Conservation (phyloP, 2,113 vertebrate species). For the Physeter macrocephalus region DNA sequence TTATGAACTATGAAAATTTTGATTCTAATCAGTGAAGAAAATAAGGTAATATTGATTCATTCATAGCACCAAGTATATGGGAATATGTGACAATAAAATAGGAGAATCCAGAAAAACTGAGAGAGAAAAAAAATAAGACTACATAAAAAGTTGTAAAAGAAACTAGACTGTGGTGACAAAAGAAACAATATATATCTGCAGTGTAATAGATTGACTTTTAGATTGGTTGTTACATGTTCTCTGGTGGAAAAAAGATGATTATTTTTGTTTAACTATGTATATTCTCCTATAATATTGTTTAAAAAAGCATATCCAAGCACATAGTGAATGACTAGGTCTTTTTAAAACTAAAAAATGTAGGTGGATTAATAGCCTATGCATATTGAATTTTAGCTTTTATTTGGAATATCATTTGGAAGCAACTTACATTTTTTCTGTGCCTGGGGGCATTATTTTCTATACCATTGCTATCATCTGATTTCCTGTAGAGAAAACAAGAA, state of each 20-base stretch:
- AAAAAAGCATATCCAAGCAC: not conserved
- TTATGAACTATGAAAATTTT: not conserved
- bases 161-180: not conserved
- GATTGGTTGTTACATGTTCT: not conserved
- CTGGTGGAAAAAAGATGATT: not conserved
- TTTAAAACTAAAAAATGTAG: not conserved
- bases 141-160: not conserved
- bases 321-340: not conserved
- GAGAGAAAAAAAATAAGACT: not conserved
- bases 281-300: not conserved
- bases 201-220: not conserved
- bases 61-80: not conserved
- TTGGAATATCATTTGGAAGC: not conserved
- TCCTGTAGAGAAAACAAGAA: conserved; percentile 66
- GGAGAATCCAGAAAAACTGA: not conserved
- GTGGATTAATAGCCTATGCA: not conserved
- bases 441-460: conserved; percentile 57
- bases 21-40: not conserved
- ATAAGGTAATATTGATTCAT: not conserved
- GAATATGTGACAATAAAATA: not conserved
- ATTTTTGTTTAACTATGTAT: not conserved
- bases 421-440: conserved; percentile 72
- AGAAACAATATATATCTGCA: not conserved
- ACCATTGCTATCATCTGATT: conserved; percentile 73
- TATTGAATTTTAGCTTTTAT: conserved; percentile 6